Conservation (phyloP, 2,113 vertebrate species). For the Ptyas mucosa region DNA sequence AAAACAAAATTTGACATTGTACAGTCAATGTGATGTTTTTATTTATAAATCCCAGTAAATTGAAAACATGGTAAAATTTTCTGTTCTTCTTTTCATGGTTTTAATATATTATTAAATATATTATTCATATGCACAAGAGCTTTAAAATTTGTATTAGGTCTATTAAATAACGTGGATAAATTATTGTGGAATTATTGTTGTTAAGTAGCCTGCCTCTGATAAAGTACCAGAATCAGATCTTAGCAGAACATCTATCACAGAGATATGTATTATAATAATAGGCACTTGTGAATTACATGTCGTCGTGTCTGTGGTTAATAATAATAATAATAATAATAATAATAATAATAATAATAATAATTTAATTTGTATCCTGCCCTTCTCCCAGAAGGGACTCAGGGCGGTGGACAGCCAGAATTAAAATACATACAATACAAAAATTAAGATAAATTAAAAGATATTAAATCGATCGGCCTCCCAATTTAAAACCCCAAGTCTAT, state of each 20-base stretch:
- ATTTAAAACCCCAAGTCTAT: no score
- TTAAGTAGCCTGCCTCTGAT: neutral
- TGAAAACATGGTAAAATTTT: neutral
- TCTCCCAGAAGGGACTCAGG: no score
- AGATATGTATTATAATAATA: neutral
- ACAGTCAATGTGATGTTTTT: neutral
- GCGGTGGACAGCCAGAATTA: no score
- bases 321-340: no score
- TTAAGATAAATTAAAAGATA: no score
- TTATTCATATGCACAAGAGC: neutral
- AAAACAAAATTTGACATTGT: neutral
- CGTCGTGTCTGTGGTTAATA: neutral
- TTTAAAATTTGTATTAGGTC: neutral
- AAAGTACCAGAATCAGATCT: neutral
- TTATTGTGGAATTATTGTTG: neutral
- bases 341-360: no score
- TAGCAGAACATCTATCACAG: neutral
- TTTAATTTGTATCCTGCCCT: no score
- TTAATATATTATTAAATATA: neutral
- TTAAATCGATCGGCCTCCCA: no score
- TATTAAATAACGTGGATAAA: neutral
- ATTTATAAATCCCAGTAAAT: neutral
- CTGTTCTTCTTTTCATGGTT: neutral
- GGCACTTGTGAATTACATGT: neutral
- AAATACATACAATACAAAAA: no score